phyloP scores from a whole-genome alignment of 1,140 invertebrate species.

The Papilio aristodemus region DNA sequence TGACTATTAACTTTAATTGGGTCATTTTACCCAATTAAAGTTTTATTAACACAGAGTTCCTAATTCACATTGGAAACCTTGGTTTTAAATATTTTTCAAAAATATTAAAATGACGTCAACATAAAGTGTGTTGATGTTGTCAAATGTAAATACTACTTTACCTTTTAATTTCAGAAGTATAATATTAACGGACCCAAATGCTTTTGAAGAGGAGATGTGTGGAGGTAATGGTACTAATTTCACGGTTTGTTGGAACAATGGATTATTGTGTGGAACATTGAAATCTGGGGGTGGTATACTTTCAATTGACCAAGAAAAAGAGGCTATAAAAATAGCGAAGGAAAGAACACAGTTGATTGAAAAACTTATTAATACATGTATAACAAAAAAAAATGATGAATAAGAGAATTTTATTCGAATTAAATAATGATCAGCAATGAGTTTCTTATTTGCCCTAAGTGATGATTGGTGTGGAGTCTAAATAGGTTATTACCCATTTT shows the following conservation, averaged over 20 bases:
- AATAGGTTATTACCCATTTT: too few species aligned
- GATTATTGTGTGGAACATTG: slow-evolving; percentile 59
- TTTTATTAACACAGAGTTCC: too few species aligned
- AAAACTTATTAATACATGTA: slow-evolving; percentile 63
- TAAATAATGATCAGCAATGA: neutral
- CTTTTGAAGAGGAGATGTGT: slow-evolving; percentile 76
- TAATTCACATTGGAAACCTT: too few species aligned
- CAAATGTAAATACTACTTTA: slow-evolving; percentile 29
- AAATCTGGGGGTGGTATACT: slow-evolving; percentile 70
- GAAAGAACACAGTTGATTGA: slow-evolving; percentile 58
- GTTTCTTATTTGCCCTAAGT: too few species aligned
- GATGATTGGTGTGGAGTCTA: too few species aligned
- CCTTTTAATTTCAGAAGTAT: slow-evolving; percentile 46
- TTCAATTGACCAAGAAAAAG: slow-evolving; percentile 56
- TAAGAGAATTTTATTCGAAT: slow-evolving; percentile 40
- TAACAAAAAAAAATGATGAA: slow-evolving; percentile 51
- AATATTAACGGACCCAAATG: slow-evolving; percentile 62
- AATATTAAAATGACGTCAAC: too few species aligned
- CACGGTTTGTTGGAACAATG: slow-evolving; percentile 65
- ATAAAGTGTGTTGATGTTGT: too few species aligned
- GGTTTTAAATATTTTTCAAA: too few species aligned
- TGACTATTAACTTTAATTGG: too few species aligned
- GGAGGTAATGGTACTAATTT: slow-evolving; percentile 66
- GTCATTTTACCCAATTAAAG: too few species aligned
- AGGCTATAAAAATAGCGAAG: slow-evolving; percentile 61